These are phyloP conservation scores for Nesoenas mayeri DNA, from an alignment of 2,113 vertebrate genomes.

Conservation along the genomic window DNA sequence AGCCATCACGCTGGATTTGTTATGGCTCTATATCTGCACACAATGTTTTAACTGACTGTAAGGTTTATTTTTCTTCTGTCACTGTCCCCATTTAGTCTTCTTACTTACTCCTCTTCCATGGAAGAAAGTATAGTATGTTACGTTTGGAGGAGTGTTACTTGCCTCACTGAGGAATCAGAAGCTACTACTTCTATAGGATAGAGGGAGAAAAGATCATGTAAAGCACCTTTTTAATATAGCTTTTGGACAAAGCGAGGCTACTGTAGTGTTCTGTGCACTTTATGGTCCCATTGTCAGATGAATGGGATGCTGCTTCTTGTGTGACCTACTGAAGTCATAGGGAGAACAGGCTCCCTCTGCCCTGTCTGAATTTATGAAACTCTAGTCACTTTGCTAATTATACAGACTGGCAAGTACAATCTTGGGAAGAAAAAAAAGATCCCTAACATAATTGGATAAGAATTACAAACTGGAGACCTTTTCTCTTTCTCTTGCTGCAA, in stretches of 20 bases:
- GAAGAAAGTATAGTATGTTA: fast-evolving
- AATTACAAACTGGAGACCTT: not conserved
- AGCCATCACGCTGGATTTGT: not conserved
- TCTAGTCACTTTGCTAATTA: not conserved
- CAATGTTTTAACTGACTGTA: not conserved
- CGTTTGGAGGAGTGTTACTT: not conserved
- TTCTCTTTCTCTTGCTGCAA: not conserved
- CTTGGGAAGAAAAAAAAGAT: not conserved
- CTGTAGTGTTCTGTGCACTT: fast-evolving
- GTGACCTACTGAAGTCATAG: not conserved
- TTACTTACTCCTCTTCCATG: not conserved
- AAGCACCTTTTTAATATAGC: not conserved
- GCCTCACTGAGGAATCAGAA: not conserved
- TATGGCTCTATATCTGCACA: not conserved
- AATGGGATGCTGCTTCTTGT: fast-evolving
- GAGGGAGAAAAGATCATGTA: not conserved
- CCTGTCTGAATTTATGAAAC: not conserved
- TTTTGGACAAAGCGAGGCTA: not conserved
- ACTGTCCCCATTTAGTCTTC: not conserved
- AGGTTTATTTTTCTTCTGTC: not conserved
- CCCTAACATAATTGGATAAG: not conserved
- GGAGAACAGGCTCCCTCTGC: not conserved
- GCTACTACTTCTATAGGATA: fast-evolving
- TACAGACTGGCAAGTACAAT: not conserved
- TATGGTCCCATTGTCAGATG: fast-evolving